Evolutionary conservation across 2,888 invertebrate species (phyloP).

Genomic region (Poecilobothrus nobilitatus): DNA sequence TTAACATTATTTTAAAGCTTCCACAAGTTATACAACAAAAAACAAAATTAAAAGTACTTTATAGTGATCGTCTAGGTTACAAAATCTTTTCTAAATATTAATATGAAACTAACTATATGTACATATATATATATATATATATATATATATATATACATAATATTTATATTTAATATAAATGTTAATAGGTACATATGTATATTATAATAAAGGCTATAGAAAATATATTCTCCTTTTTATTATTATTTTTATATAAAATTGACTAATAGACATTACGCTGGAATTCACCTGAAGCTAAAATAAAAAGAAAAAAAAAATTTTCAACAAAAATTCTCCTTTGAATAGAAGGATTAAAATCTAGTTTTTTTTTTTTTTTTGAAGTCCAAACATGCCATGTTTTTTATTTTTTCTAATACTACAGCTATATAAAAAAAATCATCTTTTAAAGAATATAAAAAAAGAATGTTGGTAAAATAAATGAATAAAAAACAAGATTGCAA

Average conservation of each 20-base stretch:
- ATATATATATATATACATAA: no score
- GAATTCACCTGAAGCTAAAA: background rate
- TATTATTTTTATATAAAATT: background rate
- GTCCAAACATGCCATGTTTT: background rate
- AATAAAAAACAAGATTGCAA: background rate
- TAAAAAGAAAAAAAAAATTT: background rate
- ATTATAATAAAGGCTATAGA: no score
- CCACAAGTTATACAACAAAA: no score
- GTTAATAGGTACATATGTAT: no score
- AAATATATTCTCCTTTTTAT: no score
- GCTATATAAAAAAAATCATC: background rate
- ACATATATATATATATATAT: no score
- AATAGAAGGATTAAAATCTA: background rate
- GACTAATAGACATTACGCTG: slow-evolving; percentile 6
- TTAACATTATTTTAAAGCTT: no score
- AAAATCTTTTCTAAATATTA: no score
- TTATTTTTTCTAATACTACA: background rate
- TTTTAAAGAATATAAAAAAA: background rate
- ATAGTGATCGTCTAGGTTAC: no score
- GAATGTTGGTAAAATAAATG: background rate
- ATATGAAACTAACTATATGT: no score
- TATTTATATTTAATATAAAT: no score
- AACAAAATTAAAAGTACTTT: no score
- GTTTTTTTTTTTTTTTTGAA: background rate
- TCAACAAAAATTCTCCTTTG: background rate